Evolutionary conservation across 2,113 vertebrate species (phyloP).

Genomic region (Jaculus jaculus): DNA sequence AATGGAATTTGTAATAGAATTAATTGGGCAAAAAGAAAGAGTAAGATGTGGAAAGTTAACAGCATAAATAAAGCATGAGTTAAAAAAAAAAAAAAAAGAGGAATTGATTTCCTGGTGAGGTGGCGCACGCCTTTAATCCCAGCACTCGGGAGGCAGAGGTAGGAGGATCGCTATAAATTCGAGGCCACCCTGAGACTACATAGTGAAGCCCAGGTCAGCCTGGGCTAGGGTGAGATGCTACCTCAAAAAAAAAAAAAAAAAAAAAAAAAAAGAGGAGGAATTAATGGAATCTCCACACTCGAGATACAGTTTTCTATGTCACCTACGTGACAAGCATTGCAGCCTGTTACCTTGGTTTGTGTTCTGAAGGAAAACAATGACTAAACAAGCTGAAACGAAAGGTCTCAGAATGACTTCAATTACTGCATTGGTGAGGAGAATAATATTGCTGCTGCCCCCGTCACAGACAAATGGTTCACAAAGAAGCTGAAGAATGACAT

Average conservation of each 20-base stretch:
- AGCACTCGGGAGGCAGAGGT: no score
- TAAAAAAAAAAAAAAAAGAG: no score
- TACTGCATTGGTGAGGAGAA: constrained; percentile 2
- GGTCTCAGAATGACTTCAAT: not conserved
- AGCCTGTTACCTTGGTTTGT: constrained; percentile 50
- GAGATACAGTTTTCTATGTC: constrained; percentile 33
- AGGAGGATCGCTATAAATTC: no score
- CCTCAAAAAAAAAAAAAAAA: constrained; percentile 24
- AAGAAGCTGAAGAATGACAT: not conserved
- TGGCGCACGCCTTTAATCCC: no score
- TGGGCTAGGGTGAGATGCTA: no score
- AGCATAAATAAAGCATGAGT: not conserved
- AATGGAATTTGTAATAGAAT: not conserved
- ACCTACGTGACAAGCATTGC: constrained; percentile 18
- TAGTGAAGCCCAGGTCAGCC: no score
- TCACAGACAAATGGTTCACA: not conserved
- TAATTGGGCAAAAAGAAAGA: constrained; percentile 23
- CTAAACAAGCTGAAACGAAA: not conserved
- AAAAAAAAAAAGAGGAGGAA: not conserved
- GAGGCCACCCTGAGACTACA: no score
- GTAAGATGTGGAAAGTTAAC: not conserved
- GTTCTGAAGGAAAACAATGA: constrained; percentile 5
- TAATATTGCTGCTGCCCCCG: not conserved
- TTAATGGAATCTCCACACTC: no score
- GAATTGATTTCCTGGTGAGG: no score